phyloP scores from a whole-genome alignment of 2,113 vertebrate genomes.

The Brachypteracias leptosomus region DNA sequence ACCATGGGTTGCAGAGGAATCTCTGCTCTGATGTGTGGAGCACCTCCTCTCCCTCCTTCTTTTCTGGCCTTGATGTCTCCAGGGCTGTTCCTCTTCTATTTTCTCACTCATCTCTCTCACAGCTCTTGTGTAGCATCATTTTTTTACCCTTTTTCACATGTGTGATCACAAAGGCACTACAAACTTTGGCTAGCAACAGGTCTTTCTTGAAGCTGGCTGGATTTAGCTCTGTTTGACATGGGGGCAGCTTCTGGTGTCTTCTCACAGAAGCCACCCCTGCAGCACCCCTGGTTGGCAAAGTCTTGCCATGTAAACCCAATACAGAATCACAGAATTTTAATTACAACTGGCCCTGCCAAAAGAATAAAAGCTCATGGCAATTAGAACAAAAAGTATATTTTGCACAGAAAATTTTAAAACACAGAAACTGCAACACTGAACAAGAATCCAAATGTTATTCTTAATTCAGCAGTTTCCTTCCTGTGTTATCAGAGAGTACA shows the following conservation, averaged over 20 bases:
- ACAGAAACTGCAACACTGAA: neutral
- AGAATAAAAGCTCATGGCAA: neutral
- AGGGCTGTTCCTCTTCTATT: neutral
- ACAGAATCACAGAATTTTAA: neutral
- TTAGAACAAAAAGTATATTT: neutral
- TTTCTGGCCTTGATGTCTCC: neutral
- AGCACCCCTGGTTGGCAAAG: neutral
- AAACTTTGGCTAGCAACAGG: fast-evolving
- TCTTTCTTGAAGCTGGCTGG: neutral
- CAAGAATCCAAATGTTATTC: neutral
- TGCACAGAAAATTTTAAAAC: neutral
- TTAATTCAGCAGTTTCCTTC: neutral
- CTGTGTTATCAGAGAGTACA: neutral
- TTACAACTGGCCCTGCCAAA: neutral
- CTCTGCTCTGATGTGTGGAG: neutral
- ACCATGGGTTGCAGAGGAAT: fast-evolving
- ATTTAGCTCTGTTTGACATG: neutral
- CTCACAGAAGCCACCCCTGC: neutral
- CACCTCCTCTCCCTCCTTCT: neutral
- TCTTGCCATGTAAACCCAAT: neutral
- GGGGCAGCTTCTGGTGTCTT: neutral
- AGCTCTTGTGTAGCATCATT: neutral
- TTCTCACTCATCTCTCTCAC: neutral
- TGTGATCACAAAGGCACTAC: neutral
- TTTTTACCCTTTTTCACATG: neutral